phyloP scores from a whole-genome alignment of 2,888 invertebrate genomes.

The Psococerastis gibbosa region DNA sequence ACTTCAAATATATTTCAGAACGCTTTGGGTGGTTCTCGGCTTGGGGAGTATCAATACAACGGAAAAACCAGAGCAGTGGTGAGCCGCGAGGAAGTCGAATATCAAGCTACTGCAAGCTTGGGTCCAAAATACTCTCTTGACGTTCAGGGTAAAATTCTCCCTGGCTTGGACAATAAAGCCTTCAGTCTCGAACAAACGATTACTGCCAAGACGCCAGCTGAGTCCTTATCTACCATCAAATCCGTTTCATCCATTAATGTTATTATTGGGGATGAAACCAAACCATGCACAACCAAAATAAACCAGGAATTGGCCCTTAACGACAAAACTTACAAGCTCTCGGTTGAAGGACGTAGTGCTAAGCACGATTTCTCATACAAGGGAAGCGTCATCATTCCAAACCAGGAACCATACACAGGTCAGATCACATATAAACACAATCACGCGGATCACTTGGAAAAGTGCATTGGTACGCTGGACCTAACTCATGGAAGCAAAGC shows the following conservation, averaged over 20 bases:
- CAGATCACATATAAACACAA: slow-evolving; percentile 29
- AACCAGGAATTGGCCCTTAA: slow-evolving; percentile 18
- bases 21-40: slow-evolving; percentile 15
- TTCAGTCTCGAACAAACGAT: slow-evolving; percentile 24
- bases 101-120: slow-evolving; percentile 11
- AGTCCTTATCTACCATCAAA: slow-evolving; percentile 37
- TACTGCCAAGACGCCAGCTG: slow-evolving; percentile 36
- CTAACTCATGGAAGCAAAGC: slow-evolving; percentile 19
- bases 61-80: slow-evolving; percentile 11
- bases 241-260: slow-evolving; percentile 24
- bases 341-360: slow-evolving; percentile 23
- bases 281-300: background rate
- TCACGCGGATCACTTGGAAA: slow-evolving; percentile 16
- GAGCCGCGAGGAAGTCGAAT: slow-evolving; percentile 9
- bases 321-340: slow-evolving; percentile 30
- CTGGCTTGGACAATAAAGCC: slow-evolving; percentile 8
- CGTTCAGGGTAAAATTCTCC: slow-evolving; percentile 27
- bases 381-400: slow-evolving; percentile 28
- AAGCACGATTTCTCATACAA: slow-evolving; percentile 26
- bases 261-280: slow-evolving; percentile 20
- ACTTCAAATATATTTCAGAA: slow-evolving; percentile 13
- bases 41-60: slow-evolving; percentile 13
- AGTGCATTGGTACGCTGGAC: slow-evolving; percentile 14
- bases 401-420: slow-evolving; percentile 29
- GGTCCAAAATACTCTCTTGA: slow-evolving; percentile 19